Base-by-base conservation (phyloP, 2,113 vertebrate species). In the Datnioides undecimradiatus region DNA sequence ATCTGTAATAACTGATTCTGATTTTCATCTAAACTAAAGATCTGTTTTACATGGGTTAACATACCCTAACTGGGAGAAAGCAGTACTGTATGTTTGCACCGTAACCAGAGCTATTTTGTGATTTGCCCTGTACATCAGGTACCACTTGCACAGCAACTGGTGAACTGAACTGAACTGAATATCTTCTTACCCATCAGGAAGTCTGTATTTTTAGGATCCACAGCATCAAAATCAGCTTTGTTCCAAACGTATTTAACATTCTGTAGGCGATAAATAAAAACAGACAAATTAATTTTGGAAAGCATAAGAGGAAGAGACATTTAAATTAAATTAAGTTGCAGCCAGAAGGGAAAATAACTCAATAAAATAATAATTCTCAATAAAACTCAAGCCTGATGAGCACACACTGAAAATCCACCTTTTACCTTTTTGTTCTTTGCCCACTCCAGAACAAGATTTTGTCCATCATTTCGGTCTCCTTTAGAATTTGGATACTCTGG, bases 161-260 rank as follows among this genome's bases (percentile, higher is more conserved):
- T 60, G 17, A 68, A 62, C 3, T 6, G 13, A 49, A 73, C 5
- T 16, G 25, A 31, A n/a, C n/a, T n/a, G n/a, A n/a, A n/a, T n/a
- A n/a, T 85, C 9, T 36, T 60, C 86, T 88, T 93, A 96, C 95
- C 95, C 69, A 96, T 94, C 9, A 96, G 83, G 68, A 94, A 95
- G 58, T 95, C 90, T 40, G 95, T 95, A 0, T 76, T 77, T 19
- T 19, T 36, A 23, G 91, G 92, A 38, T 95, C 58, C 43, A 95
- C 84, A 0, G 73, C 82, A 82, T 95, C 90, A 55, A 96, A 85
- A 0, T 92, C 38, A 29, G 3, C 1, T 87, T 93, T 95, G 81
- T 95, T 95, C 95, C 95, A 96, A 43, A 96, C 95, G 80, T 95
- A 96, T 66, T 81, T 48, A 8, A 86, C 92, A 1, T 87, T 93